These are phyloP conservation scores for Apteryx owenii DNA, from an alignment of 2,113 vertebrate genomes.

Conservation along the genomic window DNA sequence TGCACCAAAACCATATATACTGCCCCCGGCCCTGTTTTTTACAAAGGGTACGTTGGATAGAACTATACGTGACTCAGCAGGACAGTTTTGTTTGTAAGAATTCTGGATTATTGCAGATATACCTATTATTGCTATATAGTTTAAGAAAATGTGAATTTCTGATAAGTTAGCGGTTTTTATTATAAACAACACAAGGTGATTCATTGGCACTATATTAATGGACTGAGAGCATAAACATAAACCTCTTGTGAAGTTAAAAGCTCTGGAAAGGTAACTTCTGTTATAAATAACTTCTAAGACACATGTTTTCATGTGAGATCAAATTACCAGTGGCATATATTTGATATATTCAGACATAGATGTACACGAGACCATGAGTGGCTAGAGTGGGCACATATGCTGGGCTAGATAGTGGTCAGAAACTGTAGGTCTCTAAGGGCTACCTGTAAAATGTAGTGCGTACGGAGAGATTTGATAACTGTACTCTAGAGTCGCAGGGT, in stretches of 20 bases:
- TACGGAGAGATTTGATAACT: not conserved
- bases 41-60: not conserved
- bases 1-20: not conserved
- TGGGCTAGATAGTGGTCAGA: not conserved
- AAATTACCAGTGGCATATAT: not conserved
- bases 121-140: not conserved
- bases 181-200: not conserved
- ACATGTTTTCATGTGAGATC: not conserved
- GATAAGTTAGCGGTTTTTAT: not conserved
- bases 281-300: not conserved
- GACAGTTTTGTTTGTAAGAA: not conserved
- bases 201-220: not conserved
- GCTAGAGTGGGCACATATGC: not conserved
- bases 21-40: not conserved
- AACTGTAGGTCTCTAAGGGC: not conserved
- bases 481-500: not conserved
- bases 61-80: not conserved
- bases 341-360: not conserved
- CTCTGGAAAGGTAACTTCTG: not conserved
- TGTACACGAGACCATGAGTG: fast-evolving
- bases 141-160: not conserved
- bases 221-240: conserved; percentile 12
- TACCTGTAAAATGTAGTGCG: not conserved
- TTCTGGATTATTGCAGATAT: not conserved
- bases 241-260: not conserved